Conservation (phyloP, 2,113 vertebrate genomes). For the Himantopus leucocephalus region DNA sequence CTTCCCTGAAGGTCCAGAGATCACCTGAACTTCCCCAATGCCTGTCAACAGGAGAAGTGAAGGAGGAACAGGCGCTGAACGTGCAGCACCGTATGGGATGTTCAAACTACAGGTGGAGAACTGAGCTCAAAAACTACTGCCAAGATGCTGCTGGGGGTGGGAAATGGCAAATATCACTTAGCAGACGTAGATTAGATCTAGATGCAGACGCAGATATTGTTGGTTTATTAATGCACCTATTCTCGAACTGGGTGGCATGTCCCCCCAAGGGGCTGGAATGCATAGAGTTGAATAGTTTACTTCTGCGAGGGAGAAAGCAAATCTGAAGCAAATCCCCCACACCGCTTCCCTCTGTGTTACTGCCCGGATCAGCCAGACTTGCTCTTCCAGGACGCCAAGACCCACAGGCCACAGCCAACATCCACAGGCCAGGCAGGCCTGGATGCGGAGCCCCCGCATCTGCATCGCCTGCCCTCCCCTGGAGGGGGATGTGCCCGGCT, state of each 20-base stretch:
- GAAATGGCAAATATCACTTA: neutral
- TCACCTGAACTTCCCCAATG: neutral
- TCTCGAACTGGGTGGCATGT: conserved; percentile 53
- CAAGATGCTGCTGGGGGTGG: conserved; percentile 27
- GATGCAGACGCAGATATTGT: conserved; percentile 48
- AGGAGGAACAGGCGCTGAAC: neutral
- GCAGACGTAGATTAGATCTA: conserved; percentile 46
- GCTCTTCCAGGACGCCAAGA: neutral
- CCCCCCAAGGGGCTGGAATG: neutral
- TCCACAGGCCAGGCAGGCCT: neutral
- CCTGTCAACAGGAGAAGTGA: neutral
- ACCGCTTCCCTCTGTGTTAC: neutral
- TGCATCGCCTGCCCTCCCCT: neutral
- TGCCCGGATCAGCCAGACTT: neutral
- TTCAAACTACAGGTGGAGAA: conserved; percentile 15
- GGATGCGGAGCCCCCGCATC: accelerated
- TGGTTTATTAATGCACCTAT: conserved; percentile 7
- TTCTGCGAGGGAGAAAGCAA: neutral
- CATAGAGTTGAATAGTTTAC: conserved; percentile 55
- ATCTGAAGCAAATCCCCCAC: neutral
- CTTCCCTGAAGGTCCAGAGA: neutral
- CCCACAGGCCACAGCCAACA: accelerated
- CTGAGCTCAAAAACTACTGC: neutral
- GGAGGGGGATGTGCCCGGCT: accelerated
- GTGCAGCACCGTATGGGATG: neutral